phyloP scores from a whole-genome alignment of 2,113 vertebrate species.

The Gadus chalcogrammus region DNA sequence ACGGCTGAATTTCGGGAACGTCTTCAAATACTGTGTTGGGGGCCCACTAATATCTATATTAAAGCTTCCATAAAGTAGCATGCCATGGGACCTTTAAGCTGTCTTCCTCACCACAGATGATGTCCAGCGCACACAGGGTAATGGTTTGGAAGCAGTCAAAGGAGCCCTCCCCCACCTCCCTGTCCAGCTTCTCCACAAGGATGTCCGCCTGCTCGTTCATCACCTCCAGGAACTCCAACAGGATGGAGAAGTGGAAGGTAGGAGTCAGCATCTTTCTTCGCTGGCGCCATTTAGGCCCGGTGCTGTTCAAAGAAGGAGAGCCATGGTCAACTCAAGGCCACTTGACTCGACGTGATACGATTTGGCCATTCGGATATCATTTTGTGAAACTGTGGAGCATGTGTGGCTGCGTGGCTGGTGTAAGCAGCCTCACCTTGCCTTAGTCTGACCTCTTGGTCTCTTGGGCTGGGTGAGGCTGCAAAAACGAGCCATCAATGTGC shows the following conservation, averaged over 20 bases:
- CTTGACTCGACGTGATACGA: too few relatives aligned
- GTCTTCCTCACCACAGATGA: constrained; percentile 87
- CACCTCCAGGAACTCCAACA: constrained; percentile 88
- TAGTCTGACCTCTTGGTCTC: too few relatives aligned
- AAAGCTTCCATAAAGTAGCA: too few relatives aligned
- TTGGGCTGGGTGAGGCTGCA: too few relatives aligned
- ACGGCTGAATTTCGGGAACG: neutral
- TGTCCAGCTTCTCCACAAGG: constrained; percentile 82
- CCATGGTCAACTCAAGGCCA: neutral
- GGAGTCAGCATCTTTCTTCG: constrained; percentile 94
- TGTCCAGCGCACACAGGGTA: constrained; percentile 89
- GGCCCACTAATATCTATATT: too few relatives aligned
- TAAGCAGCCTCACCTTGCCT: too few relatives aligned
- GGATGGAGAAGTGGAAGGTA: constrained; percentile 92
- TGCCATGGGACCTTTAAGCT: neutral
- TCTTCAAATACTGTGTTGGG: too few relatives aligned
- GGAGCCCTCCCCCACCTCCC: constrained; percentile 73
- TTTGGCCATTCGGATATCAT: too few relatives aligned
- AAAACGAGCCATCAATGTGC: too few relatives aligned
- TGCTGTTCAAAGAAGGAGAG: constrained; percentile 62
- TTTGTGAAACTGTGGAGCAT: too few relatives aligned
- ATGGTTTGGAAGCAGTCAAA: constrained; percentile 84
- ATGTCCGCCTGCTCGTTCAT: constrained; percentile 92
- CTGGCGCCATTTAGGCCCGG: constrained; percentile 86
- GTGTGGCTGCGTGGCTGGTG: too few relatives aligned